Evolutionary conservation across 2,797 vertebrate genomes (phyloP), one percentile per base, ranked within the genome.

Genomic region (Acanthopagrus latus): DNA sequence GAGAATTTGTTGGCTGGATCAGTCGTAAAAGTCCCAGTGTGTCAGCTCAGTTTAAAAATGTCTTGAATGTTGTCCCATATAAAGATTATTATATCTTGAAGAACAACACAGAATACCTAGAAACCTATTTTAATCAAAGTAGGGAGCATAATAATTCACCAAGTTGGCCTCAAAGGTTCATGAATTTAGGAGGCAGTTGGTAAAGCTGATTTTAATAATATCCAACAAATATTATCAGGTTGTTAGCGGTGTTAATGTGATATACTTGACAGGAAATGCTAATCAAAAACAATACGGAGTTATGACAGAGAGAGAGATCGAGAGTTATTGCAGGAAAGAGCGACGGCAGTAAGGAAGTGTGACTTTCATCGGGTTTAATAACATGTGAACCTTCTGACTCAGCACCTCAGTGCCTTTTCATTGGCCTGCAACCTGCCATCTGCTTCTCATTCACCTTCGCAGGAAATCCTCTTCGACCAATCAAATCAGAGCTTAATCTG

Each of bases 381-480:
- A 76, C 29, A 33, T 43, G 38, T 86, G 82, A 91, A 86, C 80
- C 54, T 68, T 79, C 84, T 85, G 87, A 90, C 88, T 92, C 87
- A 77, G 82, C 84, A 79, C 80, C 78, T 83, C 44, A 0, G 60
- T 41, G 77, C 73, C 84, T 83, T 84, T 80, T 87, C 83, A 81
- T 80, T 87, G 88, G 80, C 76, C 71, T 20, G 58, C 76, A 59
- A 80, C 64, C 78, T 65, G 68, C 85, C 91, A 93, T 91, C 91
- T 93, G 92, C 89, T 91, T 91, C 81, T 90, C 87, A 88, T 92
- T 90, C 90, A 81, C 86, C 77, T 68, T 82, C 8, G 6, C 81
- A 90, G 91, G 87, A 91, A 91, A 88, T 91, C 85, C 76, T 85
- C 82, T 67, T 63, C 71, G 48, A 87, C 87, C 88, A 90, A 89